Evolutionary conservation across 1,140 invertebrate species (phyloP).

Genomic region (Nasonia vitripennis): DNA sequence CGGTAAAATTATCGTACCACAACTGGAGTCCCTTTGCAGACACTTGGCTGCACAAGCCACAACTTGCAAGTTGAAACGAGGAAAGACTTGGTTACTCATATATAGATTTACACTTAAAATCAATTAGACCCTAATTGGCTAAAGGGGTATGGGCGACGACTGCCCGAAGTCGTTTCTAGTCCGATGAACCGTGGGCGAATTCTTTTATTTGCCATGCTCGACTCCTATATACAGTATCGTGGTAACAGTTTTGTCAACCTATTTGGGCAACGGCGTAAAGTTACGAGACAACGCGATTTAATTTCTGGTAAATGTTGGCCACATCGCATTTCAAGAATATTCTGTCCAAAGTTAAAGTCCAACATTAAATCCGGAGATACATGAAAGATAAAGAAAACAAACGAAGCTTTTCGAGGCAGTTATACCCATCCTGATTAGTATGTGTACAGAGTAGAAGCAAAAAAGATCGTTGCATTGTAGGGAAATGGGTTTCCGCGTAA

Average conservation of each 20-base stretch:
- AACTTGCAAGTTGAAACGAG: neutral
- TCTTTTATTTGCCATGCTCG: neutral
- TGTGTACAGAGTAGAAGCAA: neutral
- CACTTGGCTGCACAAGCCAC: neutral
- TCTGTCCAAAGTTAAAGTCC: too few relatives aligned
- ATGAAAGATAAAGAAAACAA: too few relatives aligned
- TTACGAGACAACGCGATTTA: too few relatives aligned
- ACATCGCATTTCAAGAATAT: too few relatives aligned
- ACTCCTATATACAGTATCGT: neutral
- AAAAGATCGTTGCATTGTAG: neutral
- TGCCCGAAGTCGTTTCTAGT: constrained; percentile 2
- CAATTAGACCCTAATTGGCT: constrained; percentile 57
- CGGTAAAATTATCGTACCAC: constrained; percentile 2
- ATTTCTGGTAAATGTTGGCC: too few relatives aligned
- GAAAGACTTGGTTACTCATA: constrained; percentile 14
- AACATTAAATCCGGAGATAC: too few relatives aligned
- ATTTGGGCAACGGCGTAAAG: too few relatives aligned
- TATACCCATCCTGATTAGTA: neutral
- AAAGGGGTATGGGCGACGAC: constrained; percentile 21
- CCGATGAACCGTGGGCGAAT: constrained; percentile 1
- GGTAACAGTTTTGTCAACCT: too few relatives aligned
- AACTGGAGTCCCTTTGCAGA: neutral
- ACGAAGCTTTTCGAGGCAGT: neutral
- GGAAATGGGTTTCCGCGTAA: constrained; percentile 16
- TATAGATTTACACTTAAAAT: constrained; percentile 33